A percentile compares a stretch with the other conserved stretches of the same genome.
Evolutionary conservation across 1,140 invertebrate genomes (phyloP).

Genomic region (Ctenoplectra terminalis): DNA sequence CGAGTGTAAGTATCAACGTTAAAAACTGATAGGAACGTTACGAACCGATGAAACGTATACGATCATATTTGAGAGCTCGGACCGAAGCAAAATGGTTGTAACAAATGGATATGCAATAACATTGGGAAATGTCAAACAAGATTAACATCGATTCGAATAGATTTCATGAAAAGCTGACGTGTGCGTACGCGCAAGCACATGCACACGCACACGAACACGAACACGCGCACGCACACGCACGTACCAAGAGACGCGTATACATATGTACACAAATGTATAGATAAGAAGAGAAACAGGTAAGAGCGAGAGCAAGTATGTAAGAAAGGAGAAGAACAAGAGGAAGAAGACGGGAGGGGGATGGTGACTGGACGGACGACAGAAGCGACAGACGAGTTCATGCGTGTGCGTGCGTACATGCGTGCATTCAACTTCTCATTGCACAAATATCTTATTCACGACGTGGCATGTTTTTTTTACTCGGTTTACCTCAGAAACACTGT

Average conservation of each 20-base stretch:
- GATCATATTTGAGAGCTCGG: too few relatives aligned
- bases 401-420: slow-evolving; percentile 38
- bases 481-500: slow-evolving; percentile 95
- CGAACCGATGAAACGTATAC: too few relatives aligned
- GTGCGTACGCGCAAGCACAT: not conserved
- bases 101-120: not conserved
- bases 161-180: slow-evolving; percentile 23
- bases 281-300: slow-evolving; percentile 4
- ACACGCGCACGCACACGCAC: too few relatives aligned
- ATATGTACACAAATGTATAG: not conserved
- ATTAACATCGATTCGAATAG: slow-evolving; percentile 24
- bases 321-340: slow-evolving; percentile 39
- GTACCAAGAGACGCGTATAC: too few relatives aligned
- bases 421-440: slow-evolving; percentile 39
- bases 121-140: slow-evolving; percentile 34
- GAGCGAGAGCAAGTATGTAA: slow-evolving; percentile 10
- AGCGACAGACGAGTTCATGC: slow-evolving; percentile 23
- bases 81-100: too few relatives aligned
- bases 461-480: slow-evolving; percentile 46
- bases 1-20: not conserved
- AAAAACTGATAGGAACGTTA: not conserved
- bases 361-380: slow-evolving; percentile 39
- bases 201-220: not conserved
- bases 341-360: not conserved
- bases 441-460: slow-evolving; percentile 50